These are phyloP conservation scores for Stenichneumon culpator DNA, from an alignment of 2,888 invertebrate genomes.

Conservation along the genomic window DNA sequence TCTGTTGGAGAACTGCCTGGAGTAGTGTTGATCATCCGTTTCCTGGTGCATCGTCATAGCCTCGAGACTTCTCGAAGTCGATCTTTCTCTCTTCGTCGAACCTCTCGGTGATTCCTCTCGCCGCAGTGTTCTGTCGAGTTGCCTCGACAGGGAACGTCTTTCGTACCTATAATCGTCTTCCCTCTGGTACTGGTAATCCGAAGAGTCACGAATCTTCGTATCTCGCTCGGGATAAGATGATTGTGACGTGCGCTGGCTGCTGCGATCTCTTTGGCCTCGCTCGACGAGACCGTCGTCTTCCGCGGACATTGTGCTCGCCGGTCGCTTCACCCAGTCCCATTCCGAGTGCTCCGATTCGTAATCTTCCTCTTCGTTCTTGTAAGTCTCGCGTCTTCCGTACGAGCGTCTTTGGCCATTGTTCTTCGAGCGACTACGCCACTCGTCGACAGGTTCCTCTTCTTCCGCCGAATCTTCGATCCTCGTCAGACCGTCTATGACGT, in stretches of 20 bases:
- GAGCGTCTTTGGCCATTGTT: constrained; percentile 66
- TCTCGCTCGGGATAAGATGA: constrained; percentile 68
- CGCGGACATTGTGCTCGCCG: constrained; percentile 56
- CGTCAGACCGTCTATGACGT: constrained; percentile 28
- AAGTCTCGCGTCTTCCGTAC: constrained; percentile 68
- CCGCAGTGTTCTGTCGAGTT: constrained; percentile 43
- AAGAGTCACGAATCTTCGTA: constrained; percentile 21
- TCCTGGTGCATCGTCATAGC: constrained; percentile 19
- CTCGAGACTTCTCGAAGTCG: constrained; percentile 57
- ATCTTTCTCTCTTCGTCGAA: constrained; percentile 60
- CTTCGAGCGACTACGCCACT: constrained; percentile 59
- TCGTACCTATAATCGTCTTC: constrained; percentile 67
- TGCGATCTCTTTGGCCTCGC: constrained; percentile 67
- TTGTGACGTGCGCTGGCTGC: constrained; percentile 66
- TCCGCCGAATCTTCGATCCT: constrained; percentile 62
- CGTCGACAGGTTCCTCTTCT: constrained; percentile 51
- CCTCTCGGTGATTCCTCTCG: constrained; percentile 55
- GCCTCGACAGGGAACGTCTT: constrained; percentile 72
- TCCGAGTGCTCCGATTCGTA: constrained; percentile 54
- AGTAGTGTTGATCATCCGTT: neutral
- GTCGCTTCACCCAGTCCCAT: constrained; percentile 48
- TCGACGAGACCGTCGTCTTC: constrained; percentile 68
- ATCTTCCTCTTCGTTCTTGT: constrained; percentile 66
- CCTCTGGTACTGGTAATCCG: constrained; percentile 60
- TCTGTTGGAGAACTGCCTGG: constrained; percentile 42